Percentiles rank a stretch among this genome's conserved stretches.
Evolutionary conservation across 1,140 invertebrate species (phyloP).

Genomic region (Drosophila tani): DNA sequence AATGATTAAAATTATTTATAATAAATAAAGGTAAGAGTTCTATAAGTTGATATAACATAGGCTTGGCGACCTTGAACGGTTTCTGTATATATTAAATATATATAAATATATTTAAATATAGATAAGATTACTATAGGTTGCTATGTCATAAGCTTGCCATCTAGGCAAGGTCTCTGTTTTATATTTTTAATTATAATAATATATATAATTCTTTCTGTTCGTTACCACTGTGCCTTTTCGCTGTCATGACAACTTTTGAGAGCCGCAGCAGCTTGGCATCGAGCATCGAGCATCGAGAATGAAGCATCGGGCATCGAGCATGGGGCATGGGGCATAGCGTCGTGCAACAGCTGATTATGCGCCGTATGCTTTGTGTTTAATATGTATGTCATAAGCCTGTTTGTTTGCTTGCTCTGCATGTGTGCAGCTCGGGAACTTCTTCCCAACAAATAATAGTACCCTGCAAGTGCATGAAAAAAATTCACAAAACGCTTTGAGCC

Average conservation of each 20-base stretch:
- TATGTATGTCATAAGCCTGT: constrained; percentile 53
- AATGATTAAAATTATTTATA: no score
- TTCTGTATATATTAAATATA: no score
- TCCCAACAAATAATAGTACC: background rate
- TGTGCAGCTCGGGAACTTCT: constrained; percentile 14
- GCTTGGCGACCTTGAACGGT: no score
- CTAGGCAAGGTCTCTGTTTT: background rate
- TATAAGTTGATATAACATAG: no score
- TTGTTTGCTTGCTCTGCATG: constrained; percentile 23
- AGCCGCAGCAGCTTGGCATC: constrained; percentile 11
- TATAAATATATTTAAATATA: no score
- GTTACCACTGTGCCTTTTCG: constrained; percentile 10
- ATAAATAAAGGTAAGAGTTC: no score
- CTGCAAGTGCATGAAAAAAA: background rate
- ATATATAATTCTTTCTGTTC: no score
- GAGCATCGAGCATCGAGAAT: constrained; percentile 5
- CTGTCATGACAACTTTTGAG: constrained; percentile 41
- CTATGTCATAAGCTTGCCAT: no score
- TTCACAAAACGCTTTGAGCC: no score
- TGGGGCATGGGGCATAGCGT: background rate
- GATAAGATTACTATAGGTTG: no score
- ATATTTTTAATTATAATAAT: no score
- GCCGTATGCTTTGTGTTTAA: constrained; percentile 44
- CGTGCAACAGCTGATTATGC: constrained; percentile 47
- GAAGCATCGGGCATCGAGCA: background rate